Conservation (phyloP, 2,888 invertebrate species). For the Drosophila formosana region DNA sequence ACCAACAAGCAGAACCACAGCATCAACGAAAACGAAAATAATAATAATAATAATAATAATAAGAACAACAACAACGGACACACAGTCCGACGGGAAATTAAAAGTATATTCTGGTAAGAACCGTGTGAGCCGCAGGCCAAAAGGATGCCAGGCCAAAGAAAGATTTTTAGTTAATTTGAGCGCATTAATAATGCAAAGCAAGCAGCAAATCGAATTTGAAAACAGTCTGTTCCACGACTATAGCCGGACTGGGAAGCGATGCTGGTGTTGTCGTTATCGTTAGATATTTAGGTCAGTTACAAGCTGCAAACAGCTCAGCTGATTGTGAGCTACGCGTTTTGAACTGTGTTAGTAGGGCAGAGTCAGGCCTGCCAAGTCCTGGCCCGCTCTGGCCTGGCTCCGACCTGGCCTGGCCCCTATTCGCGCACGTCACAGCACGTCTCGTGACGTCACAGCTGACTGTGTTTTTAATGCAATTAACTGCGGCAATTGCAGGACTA, state of each 20-base stretch:
- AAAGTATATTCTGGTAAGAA: constrained; percentile 25
- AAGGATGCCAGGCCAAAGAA: constrained; percentile 17
- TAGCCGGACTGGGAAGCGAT: not conserved
- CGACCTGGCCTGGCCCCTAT: constrained; percentile 53
- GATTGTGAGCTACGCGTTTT: constrained; percentile 32
- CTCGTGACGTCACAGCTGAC: constrained; percentile 69
- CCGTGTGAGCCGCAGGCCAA: constrained; percentile 2
- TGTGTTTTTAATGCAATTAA: constrained; percentile 62
- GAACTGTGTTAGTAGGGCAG: constrained; percentile 75
- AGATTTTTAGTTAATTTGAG: constrained; percentile 40
- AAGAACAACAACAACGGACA: constrained; percentile 10
- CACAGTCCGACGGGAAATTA: constrained; percentile 43
- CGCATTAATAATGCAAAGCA: constrained; percentile 23
- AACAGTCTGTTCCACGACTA: constrained; percentile 2
- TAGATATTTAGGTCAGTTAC: constrained; percentile 67
- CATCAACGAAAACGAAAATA: not conserved
- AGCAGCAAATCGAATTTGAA: constrained; percentile 33
- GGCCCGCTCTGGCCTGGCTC: constrained; percentile 19
- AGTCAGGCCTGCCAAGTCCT: constrained; percentile 26
- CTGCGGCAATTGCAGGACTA: constrained; percentile 37
- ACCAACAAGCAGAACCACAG: constrained; percentile 3
- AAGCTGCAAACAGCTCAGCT: constrained; percentile 48
- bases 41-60: not conserved
- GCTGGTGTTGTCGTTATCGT: constrained; percentile 58
- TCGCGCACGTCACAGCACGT: constrained; percentile 62